Evolutionary conservation across 1,140 invertebrate species (phyloP).

Genomic region (Pissodes strobi): DNA sequence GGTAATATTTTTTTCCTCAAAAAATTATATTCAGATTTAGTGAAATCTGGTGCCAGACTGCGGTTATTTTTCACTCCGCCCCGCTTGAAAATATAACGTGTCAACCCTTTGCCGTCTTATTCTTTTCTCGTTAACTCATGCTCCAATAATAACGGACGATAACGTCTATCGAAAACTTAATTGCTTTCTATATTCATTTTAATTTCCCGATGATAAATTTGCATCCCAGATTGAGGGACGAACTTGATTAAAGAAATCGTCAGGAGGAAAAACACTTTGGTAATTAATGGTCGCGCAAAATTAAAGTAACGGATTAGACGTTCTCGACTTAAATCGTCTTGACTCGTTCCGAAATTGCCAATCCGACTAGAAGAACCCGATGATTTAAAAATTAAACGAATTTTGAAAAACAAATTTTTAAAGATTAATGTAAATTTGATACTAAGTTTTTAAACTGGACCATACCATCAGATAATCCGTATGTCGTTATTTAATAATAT

Average conservation of each 20-base stretch:
- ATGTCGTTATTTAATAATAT: too few relatives aligned
- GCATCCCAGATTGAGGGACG: slow-evolving; percentile 37
- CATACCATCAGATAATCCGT: too few relatives aligned
- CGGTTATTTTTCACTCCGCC: too few relatives aligned
- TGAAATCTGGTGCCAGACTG: too few relatives aligned
- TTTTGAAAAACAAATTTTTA: slow-evolving; percentile 9
- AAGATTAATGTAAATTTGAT: slow-evolving; percentile 25
- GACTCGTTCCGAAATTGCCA: slow-evolving; percentile 22
- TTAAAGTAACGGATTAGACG: slow-evolving; percentile 33
- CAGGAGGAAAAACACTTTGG: slow-evolving; percentile 37
- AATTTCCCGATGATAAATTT: slow-evolving; percentile 40
- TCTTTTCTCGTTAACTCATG: slow-evolving; percentile 40
- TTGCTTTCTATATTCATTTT: slow-evolving; percentile 41
- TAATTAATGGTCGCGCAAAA: slow-evolving; percentile 37
- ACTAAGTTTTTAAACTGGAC: too few relatives aligned
- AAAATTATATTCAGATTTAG: too few relatives aligned
- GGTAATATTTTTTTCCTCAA: too few relatives aligned
- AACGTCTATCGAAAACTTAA: slow-evolving; percentile 40
- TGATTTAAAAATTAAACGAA: slow-evolving; percentile 22
- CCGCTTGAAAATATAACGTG: too few relatives aligned
- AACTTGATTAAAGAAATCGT: slow-evolving; percentile 39
- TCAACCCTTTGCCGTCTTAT: slow-evolving; percentile 14
- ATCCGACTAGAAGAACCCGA: slow-evolving; percentile 16
- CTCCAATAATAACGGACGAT: slow-evolving; percentile 37
- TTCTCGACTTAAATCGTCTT: slow-evolving; percentile 17